A percentile compares a stretch with the other conserved stretches of the same genome.
phyloP scores from a whole-genome alignment of 2,888 invertebrate species.

The Heliconius sara region DNA sequence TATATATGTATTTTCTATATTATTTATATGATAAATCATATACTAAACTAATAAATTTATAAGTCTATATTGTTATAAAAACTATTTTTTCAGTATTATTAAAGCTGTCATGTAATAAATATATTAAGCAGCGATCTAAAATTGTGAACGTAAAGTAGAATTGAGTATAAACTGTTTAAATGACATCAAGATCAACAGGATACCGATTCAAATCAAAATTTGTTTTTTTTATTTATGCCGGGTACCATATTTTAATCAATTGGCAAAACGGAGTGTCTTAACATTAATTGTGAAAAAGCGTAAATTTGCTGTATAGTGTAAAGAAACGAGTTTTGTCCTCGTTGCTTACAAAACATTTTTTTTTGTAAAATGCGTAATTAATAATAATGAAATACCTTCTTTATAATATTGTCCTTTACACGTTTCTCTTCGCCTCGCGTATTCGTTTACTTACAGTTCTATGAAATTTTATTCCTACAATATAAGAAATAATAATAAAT shows the following conservation, averaged over 20 bases:
- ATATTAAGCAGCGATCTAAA: neutral
- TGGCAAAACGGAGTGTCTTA: neutral
- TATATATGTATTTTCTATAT: conserved; percentile 3
- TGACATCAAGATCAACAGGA: neutral
- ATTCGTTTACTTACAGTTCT: too few relatives aligned
- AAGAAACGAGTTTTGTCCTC: neutral
- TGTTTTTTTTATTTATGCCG: neutral
- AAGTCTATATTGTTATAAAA: conserved; percentile 6
- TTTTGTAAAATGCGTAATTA: too few relatives aligned
- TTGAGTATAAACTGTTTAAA: neutral
- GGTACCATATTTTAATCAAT: neutral
- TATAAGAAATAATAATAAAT: neutral
- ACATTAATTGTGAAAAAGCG: neutral
- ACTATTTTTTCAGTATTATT: conserved; percentile 15
- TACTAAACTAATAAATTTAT: neutral
- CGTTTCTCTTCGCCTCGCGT: neutral
- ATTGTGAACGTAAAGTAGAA: neutral
- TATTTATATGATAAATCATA: conserved; percentile 16
- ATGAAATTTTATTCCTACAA: conserved; percentile 8
- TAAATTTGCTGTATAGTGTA: neutral
- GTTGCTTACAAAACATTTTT: neutral
- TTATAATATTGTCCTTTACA: neutral
- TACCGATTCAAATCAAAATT: neutral
- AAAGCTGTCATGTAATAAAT: neutral
- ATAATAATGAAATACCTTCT: neutral